Evolutionary conservation across 2,113 vertebrate species (phyloP).

Genomic region (Malurus cyaneus): DNA sequence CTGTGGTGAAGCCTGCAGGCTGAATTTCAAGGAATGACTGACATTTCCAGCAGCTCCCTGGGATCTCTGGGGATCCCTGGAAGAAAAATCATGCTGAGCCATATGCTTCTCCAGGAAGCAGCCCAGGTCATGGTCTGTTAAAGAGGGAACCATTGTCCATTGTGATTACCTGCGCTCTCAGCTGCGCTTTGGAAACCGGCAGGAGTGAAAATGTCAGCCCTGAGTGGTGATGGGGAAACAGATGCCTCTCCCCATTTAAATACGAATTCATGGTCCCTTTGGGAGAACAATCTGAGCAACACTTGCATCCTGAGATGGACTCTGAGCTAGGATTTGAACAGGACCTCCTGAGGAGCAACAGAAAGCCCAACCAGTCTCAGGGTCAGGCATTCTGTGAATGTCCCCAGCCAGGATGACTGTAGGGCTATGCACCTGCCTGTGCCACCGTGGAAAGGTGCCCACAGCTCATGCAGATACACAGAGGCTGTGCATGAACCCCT

Average conservation of each 20-base stretch:
- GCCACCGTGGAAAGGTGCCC: background rate
- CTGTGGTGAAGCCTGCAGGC: slow-evolving; percentile 37
- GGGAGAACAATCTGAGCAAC: background rate
- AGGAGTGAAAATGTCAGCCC: slow-evolving; percentile 26
- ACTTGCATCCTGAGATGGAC: background rate
- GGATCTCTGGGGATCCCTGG: slow-evolving; percentile 30
- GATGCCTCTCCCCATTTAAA: background rate
- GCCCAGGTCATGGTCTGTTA: slow-evolving; percentile 28
- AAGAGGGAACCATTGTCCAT: slow-evolving; percentile 43
- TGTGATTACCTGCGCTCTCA: background rate
- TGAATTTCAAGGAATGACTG: slow-evolving; percentile 52
- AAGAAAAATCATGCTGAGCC: background rate
- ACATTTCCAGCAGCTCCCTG: slow-evolving; percentile 34
- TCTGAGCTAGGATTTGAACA: background rate
- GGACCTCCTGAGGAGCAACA: background rate
- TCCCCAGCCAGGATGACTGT: background rate
- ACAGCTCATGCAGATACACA: fast-evolving
- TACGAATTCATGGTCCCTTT: background rate
- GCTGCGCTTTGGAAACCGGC: background rate
- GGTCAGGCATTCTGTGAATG: background rate
- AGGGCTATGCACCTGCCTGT: fast-evolving
- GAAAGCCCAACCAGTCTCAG: background rate
- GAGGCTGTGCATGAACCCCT: background rate
- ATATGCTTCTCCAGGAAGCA: slow-evolving; percentile 22
- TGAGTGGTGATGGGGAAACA: background rate